Base-by-base conservation (phyloP, 1,140 invertebrate genomes). In the Drosophila lacteicornis region DNA sequence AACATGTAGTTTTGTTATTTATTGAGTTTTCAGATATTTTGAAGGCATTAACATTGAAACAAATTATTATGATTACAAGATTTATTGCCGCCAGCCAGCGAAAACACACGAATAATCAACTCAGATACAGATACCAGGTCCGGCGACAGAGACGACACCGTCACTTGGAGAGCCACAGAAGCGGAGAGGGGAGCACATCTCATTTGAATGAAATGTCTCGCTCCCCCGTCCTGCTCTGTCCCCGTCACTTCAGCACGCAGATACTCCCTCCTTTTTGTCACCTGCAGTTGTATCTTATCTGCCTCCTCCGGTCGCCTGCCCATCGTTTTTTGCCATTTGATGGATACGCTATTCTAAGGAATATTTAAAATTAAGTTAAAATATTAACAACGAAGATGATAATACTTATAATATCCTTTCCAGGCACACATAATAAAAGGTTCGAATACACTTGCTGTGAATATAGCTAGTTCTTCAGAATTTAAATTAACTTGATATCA, bases 11-110 rank as follows among this genome's bases (percentile, higher is more conserved):
- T 91, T 91, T 91, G 83, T 91, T 90, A 91, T 91, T 91, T 91
- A 91, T 91, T 90, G 85, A 91, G 91, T 91, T 90, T 90, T 91
- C 90, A 83, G 82, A 90, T 91, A 91, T 91, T 91, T 91, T 91
- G 90, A 91, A 91, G 85, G 90, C 86, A 91, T 91, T 91, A 91
- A 91, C 91, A 91, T 87, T 91, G 90, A 91, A 91, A 91, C 88
- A 91, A 91, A 91, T 91, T 91, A 91, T 91, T 91, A 91, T 91
- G 91, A 91, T 91, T 91, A 87, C 80, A 91, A 91, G 91, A 91
- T 91, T 91, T 91, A 91, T 91, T 70, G 79, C 85, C 74, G 66
- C 79, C 70, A 50, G 70, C 73, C 62, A 84, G 65, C 69, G 84
- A 83, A 77, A 88, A 51, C 55, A 71, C 61, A 67, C 67, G 67